Conservation (phyloP, 2,888 invertebrate species). For the Atrina japonica region DNA sequence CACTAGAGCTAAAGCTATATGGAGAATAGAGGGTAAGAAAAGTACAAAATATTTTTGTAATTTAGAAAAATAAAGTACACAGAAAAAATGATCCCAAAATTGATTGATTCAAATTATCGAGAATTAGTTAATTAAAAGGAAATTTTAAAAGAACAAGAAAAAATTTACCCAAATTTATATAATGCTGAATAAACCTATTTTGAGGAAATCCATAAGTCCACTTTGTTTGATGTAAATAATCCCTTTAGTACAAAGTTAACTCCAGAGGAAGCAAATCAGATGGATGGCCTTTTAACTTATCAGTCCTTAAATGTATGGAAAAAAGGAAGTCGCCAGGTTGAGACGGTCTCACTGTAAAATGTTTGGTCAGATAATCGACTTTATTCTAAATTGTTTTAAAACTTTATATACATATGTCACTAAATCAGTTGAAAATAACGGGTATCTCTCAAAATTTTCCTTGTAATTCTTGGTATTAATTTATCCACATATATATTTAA, state of each 20-base stretch:
- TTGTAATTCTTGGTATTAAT: not conserved
- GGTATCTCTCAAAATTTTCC: conserved; percentile 16
- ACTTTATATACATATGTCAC: conserved; percentile 5
- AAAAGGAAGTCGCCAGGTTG: conserved; percentile 17
- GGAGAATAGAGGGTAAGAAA: no score
- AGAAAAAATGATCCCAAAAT: no score
- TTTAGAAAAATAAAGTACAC: no score
- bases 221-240: conserved; percentile 5
- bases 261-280: not conserved
- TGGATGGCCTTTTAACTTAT: conserved; percentile 3
- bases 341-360: not conserved
- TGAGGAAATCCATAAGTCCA: not conserved
- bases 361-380: not conserved
- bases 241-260: conserved; percentile 15
- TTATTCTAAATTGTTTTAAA: conserved; percentile 1
- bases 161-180: conserved; percentile 3
- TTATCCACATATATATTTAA: conserved; percentile 24
- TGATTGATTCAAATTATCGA: no score
- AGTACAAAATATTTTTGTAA: no score
- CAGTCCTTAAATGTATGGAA: conserved; percentile 15
- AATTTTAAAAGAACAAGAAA: conserved; percentile 1
- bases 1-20: no score
- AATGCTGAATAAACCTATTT: not conserved
- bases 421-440: conserved; percentile 21
- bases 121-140: no score